These are phyloP conservation scores for Eristalis tenax DNA, from an alignment of 2,888 invertebrate species.

Conservation along the genomic window DNA sequence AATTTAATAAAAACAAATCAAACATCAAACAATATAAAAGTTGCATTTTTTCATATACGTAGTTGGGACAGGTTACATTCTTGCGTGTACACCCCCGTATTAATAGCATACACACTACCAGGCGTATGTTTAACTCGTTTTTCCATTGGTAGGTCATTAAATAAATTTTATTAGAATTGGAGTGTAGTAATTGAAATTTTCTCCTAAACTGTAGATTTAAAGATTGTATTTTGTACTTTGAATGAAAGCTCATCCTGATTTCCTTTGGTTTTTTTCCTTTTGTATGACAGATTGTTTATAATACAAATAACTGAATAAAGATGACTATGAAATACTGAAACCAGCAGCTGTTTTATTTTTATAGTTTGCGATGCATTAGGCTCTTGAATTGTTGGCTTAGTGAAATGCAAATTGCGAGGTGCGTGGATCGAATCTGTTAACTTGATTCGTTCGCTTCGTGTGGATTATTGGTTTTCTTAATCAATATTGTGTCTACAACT, in stretches of 20 bases:
- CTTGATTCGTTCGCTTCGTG: too few relatives aligned
- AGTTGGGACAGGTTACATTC: background rate
- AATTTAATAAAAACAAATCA: constrained; percentile 50
- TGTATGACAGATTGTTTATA: constrained; percentile 51
- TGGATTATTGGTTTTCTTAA: too few relatives aligned
- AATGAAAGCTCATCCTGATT: constrained; percentile 28
- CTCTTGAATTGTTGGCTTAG: too few relatives aligned
- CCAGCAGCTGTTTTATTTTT: background rate
- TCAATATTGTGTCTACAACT: too few relatives aligned
- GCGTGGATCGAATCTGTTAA: too few relatives aligned
- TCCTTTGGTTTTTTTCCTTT: constrained; percentile 27
- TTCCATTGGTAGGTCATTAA: constrained; percentile 37
- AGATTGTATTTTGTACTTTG: constrained; percentile 44
- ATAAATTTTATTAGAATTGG: constrained; percentile 40
- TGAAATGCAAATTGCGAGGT: too few relatives aligned
- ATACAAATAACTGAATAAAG: constrained; percentile 44
- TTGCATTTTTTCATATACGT: constrained; percentile 33
- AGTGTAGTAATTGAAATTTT: constrained; percentile 26
- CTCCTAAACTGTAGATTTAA: constrained; percentile 32
- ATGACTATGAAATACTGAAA: constrained; percentile 34
- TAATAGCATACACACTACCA: constrained; percentile 2
- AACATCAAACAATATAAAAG: constrained; percentile 39
- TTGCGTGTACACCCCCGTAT: background rate
- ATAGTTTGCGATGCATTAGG: background rate
- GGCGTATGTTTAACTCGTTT: constrained; percentile 16